Base-by-base conservation (phyloP, 1,140 invertebrate species). In the Cyrtorhinus lividipennis region DNA sequence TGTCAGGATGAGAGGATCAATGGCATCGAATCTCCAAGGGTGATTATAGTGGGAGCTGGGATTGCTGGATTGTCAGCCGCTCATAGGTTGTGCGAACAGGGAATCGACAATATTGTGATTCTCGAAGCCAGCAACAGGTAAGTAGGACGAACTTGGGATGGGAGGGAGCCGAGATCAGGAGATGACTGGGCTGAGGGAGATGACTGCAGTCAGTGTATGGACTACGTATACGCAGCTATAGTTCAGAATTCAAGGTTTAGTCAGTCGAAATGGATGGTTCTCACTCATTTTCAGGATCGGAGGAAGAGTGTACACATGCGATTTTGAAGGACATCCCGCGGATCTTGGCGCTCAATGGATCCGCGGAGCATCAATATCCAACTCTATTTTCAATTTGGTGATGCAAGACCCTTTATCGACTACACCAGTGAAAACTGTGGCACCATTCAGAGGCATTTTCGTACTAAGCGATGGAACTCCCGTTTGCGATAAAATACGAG, bases 41-140 rank as follows among this genome's bases (percentile, higher is more conserved):
- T 87, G 1, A 79, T 88, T 1, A 84, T 88, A 15, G 74, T 88
- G 18, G 86, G 86, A 0, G 85, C 83, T 3, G 86, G 86, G n/a
- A 81, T 88, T 67, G 83, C 85, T 0, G 85, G 85, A 1, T 72
- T 88, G 1, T 86, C 85, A 0, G 86, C 85, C 1, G 86, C 85
- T 1, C 80, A 86, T 69, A 75, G 84, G 61, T 75, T 88, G 10
- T 72, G 77, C 0, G 79, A 84, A 66, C 82, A 84, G 70, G 85
- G 85, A 10, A 76, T 87, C 24, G 78, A 76, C 30, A 83, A 84
- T 71, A 83, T 87, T 63, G 77, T 79, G 0, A 73, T 88, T 45
- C 71, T 88, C 22, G 86, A 88, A 76, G 85, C 86, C 12, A 83
- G 83, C 38, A 83, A 87, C 69, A 81, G 85, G 78, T 87, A 65